Evolutionary conservation across 2,888 invertebrate species (phyloP), one percentile per base, ranked within the genome.

Genomic region (Orchesella flavescens): DNA sequence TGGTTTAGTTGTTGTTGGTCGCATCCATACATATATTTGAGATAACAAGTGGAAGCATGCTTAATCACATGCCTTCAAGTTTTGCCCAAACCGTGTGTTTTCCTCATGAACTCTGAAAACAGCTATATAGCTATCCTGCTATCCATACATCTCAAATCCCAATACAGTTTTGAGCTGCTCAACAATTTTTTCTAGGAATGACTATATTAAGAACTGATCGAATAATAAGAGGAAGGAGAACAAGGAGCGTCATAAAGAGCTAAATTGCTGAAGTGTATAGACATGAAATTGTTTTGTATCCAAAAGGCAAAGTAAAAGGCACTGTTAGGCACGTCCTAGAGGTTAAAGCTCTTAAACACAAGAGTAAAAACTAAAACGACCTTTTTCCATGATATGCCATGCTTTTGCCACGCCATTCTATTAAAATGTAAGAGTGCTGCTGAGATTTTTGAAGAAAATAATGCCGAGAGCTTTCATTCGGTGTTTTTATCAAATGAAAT

Each of bases 131-230:
- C 57, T 59, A 19, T 19, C 15, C 4, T 71, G 9, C 9, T 17
- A n/a, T 71, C 43, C 71, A 17, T 43, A 21, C 69, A n/a, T 53
- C n/a, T n/a, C n/a, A n/a, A n/a, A n/a, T n/a, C n/a, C n/a, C n/a
- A n/a, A n/a, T 24, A 23, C 17, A 15, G 23, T 53, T 13, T 57
- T 59, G 61, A 61, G 57, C 76, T 59, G 53, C 68, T 44, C 71
- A 78, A 61, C 61, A 49, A 68, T 71, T 71, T 78, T 78, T 78
- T 78, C 78, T 19, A 9, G 69, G 78, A 78, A 72, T 12, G 55
- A 79, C 79, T 79, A 72, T 72, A 79, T 79, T 79, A 72, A 79
- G 65, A 72, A 71, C 65, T 72, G 68, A 79, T 79, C 71, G 63
- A 78, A 78, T 78, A 78, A 78, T 78, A 69, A 77, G 69, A 19